Base-by-base conservation (phyloP, 1,140 invertebrate species). In the Tachypleus tridentatus region DNA sequence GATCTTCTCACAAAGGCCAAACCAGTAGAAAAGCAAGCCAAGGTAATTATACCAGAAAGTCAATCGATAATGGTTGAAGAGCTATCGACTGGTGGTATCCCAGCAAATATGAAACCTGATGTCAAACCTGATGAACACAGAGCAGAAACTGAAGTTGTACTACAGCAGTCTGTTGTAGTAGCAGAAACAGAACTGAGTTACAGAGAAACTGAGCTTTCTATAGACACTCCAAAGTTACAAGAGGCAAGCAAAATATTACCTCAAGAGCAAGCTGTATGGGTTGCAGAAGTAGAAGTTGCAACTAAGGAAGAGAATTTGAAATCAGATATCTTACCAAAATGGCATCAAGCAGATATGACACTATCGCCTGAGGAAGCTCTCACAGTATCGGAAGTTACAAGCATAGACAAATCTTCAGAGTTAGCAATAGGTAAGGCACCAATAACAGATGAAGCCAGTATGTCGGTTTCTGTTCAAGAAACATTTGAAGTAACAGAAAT, bases 201-300 rank as follows among this genome's bases (percentile, higher is more conserved):
- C 70, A 84, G 81, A 69, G 83, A 85, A 78, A 75, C 75, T 58
- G 64, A 77, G 66, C 78, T 81, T 67, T 72, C 69, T 60, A 65
- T 70, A 66, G 56, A 62, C 51, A 70, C 69, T 9, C 73, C 76
- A 50, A 64, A 69, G 58, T 74, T 65, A 8, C 76, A 76, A 68
- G 75, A 69, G 29, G 80, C 80, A 49, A 74, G 70, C 29, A 73
- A 78, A 49, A 76, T 77, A 11, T 76, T 71, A 61, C 77, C 70
- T 70, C 77, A 66, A 64, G 58, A 63, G 48, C 65, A 70, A 64
- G 70, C 70, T 29, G n/a, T 73, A 10, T 51, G 70, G 64, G 56
- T 73, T n/a, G 51, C 60, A 9, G 72, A 73, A 64, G 58, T 67
- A 29, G 62, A 61, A 48, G 11, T 64, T 1, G 63, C 11, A 48